Conservation (phyloP, 2,113 vertebrate genomes). For the Onychorhynchus coronatus region DNA sequence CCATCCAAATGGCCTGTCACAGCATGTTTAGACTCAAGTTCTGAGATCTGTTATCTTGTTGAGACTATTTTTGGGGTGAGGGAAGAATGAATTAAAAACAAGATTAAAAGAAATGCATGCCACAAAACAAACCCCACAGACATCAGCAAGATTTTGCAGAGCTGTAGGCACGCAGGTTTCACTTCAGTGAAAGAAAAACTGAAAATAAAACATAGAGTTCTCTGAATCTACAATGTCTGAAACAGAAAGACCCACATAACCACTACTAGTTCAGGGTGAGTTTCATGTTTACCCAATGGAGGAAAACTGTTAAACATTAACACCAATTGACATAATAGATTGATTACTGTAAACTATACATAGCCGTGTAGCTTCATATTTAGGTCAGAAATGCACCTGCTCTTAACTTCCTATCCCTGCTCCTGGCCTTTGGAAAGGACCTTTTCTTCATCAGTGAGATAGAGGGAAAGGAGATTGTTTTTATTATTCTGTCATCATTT, state of each 20-base stretch:
- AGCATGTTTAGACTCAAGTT: background rate
- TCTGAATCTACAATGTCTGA: background rate
- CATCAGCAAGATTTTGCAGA: background rate
- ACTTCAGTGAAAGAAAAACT: background rate
- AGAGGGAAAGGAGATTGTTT: background rate
- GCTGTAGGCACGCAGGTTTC: background rate
- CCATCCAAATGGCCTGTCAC: background rate
- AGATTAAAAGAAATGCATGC: background rate
- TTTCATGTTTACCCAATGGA: background rate
- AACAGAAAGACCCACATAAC: background rate
- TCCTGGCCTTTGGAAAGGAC: background rate
- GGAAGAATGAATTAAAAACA: background rate
- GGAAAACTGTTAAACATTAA: conserved; percentile 5
- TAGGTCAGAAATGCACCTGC: background rate
- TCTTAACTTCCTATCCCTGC: background rate
- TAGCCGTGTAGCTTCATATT: background rate
- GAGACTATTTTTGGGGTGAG: background rate
- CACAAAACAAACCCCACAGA: background rate
- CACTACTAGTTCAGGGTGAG: background rate
- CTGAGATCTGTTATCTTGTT: background rate
- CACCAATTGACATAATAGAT: background rate
- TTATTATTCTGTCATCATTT: background rate
- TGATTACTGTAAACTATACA: background rate
- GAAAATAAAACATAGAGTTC: background rate
- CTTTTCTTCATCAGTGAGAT: background rate